Conservation (phyloP, 2,113 vertebrate genomes). For the Callaeas wilsoni region DNA sequence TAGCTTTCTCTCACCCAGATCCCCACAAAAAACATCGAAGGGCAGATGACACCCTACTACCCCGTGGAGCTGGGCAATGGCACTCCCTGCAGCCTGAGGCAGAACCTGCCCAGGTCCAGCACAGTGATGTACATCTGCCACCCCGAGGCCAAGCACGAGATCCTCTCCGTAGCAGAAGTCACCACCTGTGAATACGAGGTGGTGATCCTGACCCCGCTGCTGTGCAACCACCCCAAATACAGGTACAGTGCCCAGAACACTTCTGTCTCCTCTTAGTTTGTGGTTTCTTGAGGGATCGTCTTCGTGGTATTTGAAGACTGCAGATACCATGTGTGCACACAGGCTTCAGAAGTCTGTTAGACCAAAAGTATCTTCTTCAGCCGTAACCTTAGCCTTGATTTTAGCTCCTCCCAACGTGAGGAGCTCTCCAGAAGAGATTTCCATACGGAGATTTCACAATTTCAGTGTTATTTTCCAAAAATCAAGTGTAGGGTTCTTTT, state of each 20-base stretch:
- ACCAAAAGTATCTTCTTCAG: neutral
- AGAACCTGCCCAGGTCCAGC: slow-evolving; percentile 84
- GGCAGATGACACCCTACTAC: slow-evolving; percentile 94
- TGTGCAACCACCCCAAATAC: slow-evolving; percentile 93
- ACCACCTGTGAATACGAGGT: slow-evolving; percentile 98
- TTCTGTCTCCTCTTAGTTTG: neutral
- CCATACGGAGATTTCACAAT: neutral
- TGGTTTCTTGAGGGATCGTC: neutral
- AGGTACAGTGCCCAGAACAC: slow-evolving; percentile 72
- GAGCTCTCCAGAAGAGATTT: neutral
- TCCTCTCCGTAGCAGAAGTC: slow-evolving; percentile 93
- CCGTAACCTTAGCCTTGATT: neutral
- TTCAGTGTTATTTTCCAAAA: neutral
- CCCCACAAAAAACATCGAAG: slow-evolving; percentile 93
- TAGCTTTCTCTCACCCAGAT: slow-evolving; percentile 64
- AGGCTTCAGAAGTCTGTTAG: neutral
- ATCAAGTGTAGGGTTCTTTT: neutral
- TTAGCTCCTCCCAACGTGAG: neutral
- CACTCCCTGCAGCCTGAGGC: slow-evolving; percentile 89
- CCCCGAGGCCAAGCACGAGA: slow-evolving; percentile 96
- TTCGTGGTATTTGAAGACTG: neutral
- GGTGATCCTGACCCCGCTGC: slow-evolving; percentile 92
- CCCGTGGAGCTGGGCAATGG: slow-evolving; percentile 91
- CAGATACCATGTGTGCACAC: neutral
- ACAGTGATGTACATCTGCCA: slow-evolving; percentile 95